phyloP scores from a whole-genome alignment of 2,113 vertebrate genomes.

The Trogon melanurus region DNA sequence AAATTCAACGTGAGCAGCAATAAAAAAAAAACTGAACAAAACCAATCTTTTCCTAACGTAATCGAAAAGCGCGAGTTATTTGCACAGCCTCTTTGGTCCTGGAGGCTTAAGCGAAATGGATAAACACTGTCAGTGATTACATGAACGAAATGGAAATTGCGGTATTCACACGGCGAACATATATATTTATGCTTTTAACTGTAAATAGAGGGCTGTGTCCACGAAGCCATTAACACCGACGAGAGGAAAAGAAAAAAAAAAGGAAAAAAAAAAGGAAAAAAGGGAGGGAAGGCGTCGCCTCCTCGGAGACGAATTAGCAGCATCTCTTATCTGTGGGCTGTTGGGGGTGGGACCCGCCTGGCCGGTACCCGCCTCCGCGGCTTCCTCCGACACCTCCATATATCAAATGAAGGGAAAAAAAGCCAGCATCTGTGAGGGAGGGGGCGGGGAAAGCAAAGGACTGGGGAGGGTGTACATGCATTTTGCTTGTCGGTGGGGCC shows the following conservation, averaged over 20 bases:
- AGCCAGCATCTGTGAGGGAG: slow-evolving; percentile 15
- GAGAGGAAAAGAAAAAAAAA: background rate
- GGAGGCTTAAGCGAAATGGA: background rate
- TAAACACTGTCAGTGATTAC: background rate
- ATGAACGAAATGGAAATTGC: background rate
- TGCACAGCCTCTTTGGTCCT: background rate
- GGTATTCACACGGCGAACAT: background rate
- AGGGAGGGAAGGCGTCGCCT: background rate
- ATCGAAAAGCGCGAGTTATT: background rate
- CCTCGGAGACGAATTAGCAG: background rate
- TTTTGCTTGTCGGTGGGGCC: background rate
- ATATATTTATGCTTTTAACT: background rate
- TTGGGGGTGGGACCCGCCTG: background rate
- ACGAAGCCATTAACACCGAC: background rate
- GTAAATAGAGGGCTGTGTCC: background rate
- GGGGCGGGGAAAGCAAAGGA: background rate
- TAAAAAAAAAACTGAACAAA: background rate
- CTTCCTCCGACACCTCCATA: background rate
- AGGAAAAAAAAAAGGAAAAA: background rate
- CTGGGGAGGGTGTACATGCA: background rate
- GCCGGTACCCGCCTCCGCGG: background rate
- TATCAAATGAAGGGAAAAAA: slow-evolving; percentile 44
- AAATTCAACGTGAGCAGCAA: background rate
- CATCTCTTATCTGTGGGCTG: background rate
- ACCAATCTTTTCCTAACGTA: background rate